These are phyloP conservation scores for Odontamblyopus lacepedii DNA, from an alignment of 2,797 vertebrate species.

Conservation along the genomic window DNA sequence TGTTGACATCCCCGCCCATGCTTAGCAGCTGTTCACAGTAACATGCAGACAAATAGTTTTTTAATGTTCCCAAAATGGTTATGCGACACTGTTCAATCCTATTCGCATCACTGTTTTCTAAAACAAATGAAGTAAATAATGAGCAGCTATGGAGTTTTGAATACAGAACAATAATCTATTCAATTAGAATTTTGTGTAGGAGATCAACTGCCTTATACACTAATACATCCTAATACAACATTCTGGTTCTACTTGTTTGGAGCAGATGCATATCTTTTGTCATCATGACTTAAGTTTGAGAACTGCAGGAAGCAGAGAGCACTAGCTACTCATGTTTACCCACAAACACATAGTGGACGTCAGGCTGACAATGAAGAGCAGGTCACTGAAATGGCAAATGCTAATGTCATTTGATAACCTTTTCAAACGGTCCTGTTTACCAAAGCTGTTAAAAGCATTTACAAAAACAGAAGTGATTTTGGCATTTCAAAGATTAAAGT, in stretches of 20 bases:
- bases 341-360: slow-evolving; percentile 57
- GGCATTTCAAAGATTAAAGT: not conserved
- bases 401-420: slow-evolving; percentile 28
- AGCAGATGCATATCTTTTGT: not conserved
- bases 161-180: too few relatives aligned
- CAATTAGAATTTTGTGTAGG: too few relatives aligned
- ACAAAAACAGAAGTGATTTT: not conserved
- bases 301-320: slow-evolving; percentile 15
- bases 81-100: too few relatives aligned
- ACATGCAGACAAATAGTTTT: too few relatives aligned
- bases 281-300: not conserved
- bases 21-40: too few relatives aligned
- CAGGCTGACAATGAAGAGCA: slow-evolving; percentile 21
- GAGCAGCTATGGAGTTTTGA: too few relatives aligned
- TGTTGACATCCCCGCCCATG: too few relatives aligned
- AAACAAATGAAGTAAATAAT: too few relatives aligned
- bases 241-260: not conserved
- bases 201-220: too few relatives aligned
- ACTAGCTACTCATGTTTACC: slow-evolving; percentile 42
- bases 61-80: too few relatives aligned
- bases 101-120: too few relatives aligned
- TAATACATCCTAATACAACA: too few relatives aligned
- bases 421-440: not conserved
- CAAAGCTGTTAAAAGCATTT: not conserved
- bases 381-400: slow-evolving; percentile 21